phyloP scores from a whole-genome alignment of 2,888 invertebrate genomes.

The Erebia epiphron region DNA sequence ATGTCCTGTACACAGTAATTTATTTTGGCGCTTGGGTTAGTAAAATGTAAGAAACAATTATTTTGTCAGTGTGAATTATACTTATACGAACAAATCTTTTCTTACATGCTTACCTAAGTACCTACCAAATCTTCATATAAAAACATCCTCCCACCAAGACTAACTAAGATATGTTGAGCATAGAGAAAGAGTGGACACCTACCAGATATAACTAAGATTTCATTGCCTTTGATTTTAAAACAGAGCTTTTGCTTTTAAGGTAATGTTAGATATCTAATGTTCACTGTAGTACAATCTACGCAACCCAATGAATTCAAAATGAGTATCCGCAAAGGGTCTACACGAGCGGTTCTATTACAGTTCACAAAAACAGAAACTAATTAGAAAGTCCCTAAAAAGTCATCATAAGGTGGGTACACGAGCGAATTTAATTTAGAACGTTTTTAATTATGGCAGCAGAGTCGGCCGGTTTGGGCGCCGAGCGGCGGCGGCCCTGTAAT shows the following conservation, averaged over 20 bases:
- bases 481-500: conserved; percentile 80
- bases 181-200: too few species aligned
- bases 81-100: too few species aligned
- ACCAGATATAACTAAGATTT: too few species aligned
- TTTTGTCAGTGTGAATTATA: too few species aligned
- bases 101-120: too few species aligned
- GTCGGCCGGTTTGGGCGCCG: conserved; percentile 75
- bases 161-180: too few species aligned
- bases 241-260: neutral
- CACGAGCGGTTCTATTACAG: conserved; percentile 49
- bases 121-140: too few species aligned
- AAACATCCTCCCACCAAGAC: too few species aligned
- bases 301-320: conserved; percentile 27
- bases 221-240: too few species aligned
- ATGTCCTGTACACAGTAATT: too few species aligned
- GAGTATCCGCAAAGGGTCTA: conserved; percentile 23
- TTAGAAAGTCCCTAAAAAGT: conserved; percentile 81
- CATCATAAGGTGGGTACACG: conserved; percentile 77
- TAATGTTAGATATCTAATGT: neutral
- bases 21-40: too few species aligned
- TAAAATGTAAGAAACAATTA: too few species aligned
- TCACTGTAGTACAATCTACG: neutral
- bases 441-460: conserved; percentile 80
- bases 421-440: conserved; percentile 83
- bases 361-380: conserved; percentile 69